Evolutionary conservation across 2,797 vertebrate genomes (phyloP).

Genomic region (Trematomus bernacchii): DNA sequence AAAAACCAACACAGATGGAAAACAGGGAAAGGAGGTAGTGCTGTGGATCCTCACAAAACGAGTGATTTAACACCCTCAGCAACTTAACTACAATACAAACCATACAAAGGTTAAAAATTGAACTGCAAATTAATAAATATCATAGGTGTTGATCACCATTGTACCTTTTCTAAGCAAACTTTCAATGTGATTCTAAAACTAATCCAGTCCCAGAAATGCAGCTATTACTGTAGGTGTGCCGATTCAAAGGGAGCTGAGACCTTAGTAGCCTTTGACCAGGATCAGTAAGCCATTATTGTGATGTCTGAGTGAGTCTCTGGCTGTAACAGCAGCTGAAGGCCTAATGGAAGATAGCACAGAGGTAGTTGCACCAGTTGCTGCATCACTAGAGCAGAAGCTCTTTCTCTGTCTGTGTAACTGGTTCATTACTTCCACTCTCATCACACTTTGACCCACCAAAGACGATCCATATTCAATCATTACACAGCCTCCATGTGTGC

Average conservation of each 20-base stretch:
- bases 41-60: too few relatives aligned
- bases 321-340: conserved; percentile 17
- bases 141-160: too few relatives aligned
- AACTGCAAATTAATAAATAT: too few relatives aligned
- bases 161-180: too few relatives aligned
- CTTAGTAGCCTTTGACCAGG: not conserved
- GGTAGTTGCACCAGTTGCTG: conserved; percentile 5
- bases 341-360: conserved; percentile 20
- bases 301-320: conserved; percentile 1
- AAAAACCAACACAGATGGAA: too few relatives aligned
- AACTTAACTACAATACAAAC: too few relatives aligned
- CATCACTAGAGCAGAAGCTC: conserved; percentile 3
- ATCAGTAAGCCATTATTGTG: not conserved
- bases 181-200: not conserved
- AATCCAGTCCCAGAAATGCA: not conserved
- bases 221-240: not conserved
- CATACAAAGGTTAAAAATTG: too few relatives aligned
- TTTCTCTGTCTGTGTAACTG: conserved; percentile 20
- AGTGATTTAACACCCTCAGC: too few relatives aligned
- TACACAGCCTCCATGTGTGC: conserved; percentile 9
- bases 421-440: conserved; percentile 26
- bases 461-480: conserved; percentile 42
- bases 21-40: too few relatives aligned
- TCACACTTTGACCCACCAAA: conserved; percentile 25
- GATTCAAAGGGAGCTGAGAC: not conserved